A percentile compares a stretch with the other conserved stretches of the same genome.
These are phyloP conservation scores for Caenorhabditis imperialis DNA, from an alignment of 2,888 invertebrate species.

Conservation along the genomic window DNA sequence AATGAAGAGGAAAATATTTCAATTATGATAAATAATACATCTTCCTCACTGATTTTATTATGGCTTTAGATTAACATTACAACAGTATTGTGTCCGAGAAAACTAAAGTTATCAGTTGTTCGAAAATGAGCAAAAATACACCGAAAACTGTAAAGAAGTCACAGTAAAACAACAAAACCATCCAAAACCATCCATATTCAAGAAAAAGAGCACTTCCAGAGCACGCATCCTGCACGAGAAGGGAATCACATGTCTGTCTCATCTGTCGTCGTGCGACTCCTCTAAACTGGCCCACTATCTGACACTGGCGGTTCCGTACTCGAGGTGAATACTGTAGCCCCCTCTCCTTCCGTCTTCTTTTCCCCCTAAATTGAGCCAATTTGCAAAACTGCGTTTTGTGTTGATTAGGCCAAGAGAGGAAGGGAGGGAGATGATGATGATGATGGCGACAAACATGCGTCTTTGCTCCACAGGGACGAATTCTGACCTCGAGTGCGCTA, in stretches of 20 bases:
- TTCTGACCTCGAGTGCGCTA: conserved; percentile 46
- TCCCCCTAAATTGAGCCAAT: conserved; percentile 45
- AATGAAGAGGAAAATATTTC: no score
- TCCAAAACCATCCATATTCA: not conserved
- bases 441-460: conserved; percentile 30
- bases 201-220: conserved; percentile 32
- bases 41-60: no score
- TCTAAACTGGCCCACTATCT: conserved; percentile 57
- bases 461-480: conserved; percentile 21
- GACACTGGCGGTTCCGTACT: conserved; percentile 61
- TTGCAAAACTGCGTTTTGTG: conserved; percentile 40
- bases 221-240: conserved; percentile 66
- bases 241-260: conserved; percentile 60
- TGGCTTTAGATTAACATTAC: no score
- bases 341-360: conserved; percentile 4
- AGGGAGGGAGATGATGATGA: conserved; percentile 14
- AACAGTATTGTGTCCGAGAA: no score
- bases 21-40: no score
- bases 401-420: conserved; percentile 45
- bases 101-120: no score
- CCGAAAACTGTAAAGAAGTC: no score
- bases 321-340: conserved; percentile 56
- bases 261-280: conserved; percentile 45
- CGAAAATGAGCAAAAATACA: no score
- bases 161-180: not conserved